Evolutionary conservation across 2,888 invertebrate species (phyloP).

Genomic region (Mesorhabditis sp.): DNA sequence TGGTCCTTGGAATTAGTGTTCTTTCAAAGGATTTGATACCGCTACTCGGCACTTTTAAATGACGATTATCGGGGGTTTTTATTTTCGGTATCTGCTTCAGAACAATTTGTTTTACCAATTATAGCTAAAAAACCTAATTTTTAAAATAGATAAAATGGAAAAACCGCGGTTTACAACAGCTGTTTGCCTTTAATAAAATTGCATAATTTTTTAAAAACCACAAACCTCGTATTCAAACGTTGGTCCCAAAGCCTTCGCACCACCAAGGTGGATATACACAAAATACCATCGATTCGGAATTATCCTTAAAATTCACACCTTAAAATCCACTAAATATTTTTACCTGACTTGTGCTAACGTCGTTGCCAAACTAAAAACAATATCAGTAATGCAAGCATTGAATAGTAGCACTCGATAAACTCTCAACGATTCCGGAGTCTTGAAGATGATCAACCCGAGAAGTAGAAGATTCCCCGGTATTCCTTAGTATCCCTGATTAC

Average conservation of each 20-base stretch:
- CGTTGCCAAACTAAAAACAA: slow-evolving; percentile 26
- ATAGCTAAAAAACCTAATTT: too few species aligned
- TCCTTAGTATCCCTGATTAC: neutral
- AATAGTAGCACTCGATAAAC: slow-evolving; percentile 30
- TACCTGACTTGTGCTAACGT: slow-evolving; percentile 33
- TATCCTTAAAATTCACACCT: slow-evolving; percentile 21
- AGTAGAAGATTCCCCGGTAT: slow-evolving; percentile 22
- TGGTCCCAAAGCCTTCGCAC: slow-evolving; percentile 14
- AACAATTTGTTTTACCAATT: too few species aligned
- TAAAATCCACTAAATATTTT: neutral
- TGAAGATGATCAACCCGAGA: slow-evolving; percentile 23
- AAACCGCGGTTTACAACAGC: too few species aligned
- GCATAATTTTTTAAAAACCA: neutral
- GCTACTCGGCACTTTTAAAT: too few species aligned
- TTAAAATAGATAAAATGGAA: too few species aligned
- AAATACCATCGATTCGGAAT: slow-evolving; percentile 44
- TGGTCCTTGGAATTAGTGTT: too few species aligned
- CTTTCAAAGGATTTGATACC: too few species aligned
- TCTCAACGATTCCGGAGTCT: slow-evolving; percentile 19
- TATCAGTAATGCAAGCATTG: slow-evolving; percentile 30
- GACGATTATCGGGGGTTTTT: too few species aligned
- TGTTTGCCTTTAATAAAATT: too few species aligned
- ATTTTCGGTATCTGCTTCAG: too few species aligned
- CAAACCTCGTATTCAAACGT: neutral
- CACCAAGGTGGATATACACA: slow-evolving; percentile 37